Conservation (phyloP, 1,140 invertebrate genomes). For the Calephelis virginiensis region DNA sequence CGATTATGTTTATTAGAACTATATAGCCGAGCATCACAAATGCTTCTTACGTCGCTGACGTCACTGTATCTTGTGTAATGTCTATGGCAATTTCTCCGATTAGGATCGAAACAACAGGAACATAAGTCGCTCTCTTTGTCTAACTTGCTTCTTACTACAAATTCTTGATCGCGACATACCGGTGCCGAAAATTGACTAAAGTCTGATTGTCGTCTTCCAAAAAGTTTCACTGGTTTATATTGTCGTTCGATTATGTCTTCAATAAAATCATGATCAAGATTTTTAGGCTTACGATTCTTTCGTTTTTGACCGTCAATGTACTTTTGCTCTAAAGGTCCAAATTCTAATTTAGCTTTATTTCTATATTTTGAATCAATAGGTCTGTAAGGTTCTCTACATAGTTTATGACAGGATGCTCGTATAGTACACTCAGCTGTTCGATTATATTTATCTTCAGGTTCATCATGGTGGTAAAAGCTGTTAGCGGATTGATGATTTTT, state of each 20-base stretch:
- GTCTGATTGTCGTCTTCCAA: conserved; percentile 49
- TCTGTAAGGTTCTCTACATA: conserved; percentile 22
- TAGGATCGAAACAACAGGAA: conserved; percentile 50
- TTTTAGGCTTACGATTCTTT: conserved; percentile 30
- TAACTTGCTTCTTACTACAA: conserved; percentile 37
- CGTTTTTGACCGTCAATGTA: background rate
- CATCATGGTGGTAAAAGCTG: conserved; percentile 37
- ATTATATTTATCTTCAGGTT: conserved; percentile 25
- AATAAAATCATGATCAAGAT: conserved; percentile 58
- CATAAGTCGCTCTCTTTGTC: conserved; percentile 48
- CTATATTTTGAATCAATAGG: conserved; percentile 26
- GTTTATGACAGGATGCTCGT: conserved; percentile 12
- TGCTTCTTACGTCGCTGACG: conserved; percentile 49
- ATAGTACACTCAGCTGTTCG: conserved; percentile 18
- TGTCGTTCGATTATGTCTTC: conserved; percentile 61
- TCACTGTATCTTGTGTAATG: conserved; percentile 31
- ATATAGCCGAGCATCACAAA: conserved; percentile 59
- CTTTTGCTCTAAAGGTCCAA: conserved; percentile 2
- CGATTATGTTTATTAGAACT: conserved; percentile 43
- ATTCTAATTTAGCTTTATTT: conserved; percentile 24
- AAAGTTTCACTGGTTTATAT: conserved; percentile 61
- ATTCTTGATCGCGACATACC: conserved; percentile 61
- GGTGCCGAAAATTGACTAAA: conserved; percentile 64
- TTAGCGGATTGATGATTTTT: conserved; percentile 29
- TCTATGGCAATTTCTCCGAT: conserved; percentile 25